Evolutionary conservation across 2,888 invertebrate species (phyloP).

Genomic region (Hylaea fasciaria): DNA sequence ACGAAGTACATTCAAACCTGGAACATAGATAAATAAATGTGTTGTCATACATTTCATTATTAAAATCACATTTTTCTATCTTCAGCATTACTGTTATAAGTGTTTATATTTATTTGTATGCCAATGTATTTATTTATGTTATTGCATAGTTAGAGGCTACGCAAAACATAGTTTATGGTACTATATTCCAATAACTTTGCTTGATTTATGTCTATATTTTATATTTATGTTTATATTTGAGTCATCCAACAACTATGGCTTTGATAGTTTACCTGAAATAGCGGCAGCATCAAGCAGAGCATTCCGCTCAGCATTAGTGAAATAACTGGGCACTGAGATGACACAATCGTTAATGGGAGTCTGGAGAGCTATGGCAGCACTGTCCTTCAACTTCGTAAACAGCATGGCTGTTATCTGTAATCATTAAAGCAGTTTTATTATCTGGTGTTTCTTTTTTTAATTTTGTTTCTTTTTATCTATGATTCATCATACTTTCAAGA

Average conservation of each 20-base stretch:
- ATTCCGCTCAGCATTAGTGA: constrained; percentile 96
- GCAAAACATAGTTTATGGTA: too few species aligned
- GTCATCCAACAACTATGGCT: too few species aligned
- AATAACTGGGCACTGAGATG: constrained; percentile 97
- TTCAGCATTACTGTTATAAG: too few species aligned
- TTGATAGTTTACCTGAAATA: constrained; percentile 88
- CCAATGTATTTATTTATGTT: too few species aligned
- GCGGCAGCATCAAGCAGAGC: constrained; percentile 96
- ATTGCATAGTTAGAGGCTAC: too few species aligned
- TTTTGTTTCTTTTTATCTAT: not conserved
- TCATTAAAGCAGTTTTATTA: constrained; percentile 14
- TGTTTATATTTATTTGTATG: too few species aligned
- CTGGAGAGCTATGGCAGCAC: constrained; percentile 93
- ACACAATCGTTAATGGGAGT: constrained; percentile 97
- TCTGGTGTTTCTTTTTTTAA: constrained; percentile 8
- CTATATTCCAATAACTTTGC: not conserved
- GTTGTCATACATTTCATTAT: not conserved
- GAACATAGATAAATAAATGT: constrained; percentile 1
- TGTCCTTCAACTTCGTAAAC: constrained; percentile 97
- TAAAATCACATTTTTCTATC: constrained; percentile 1
- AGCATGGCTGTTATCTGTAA: constrained; percentile 94
- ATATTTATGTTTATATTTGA: not conserved
- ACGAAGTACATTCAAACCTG: constrained; percentile 94
- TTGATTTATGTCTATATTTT: not conserved
- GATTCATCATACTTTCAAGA: too few species aligned